These are phyloP conservation scores for Pseudopleuronectes americanus DNA, from an alignment of 2,797 vertebrate species.

Conservation along the genomic window DNA sequence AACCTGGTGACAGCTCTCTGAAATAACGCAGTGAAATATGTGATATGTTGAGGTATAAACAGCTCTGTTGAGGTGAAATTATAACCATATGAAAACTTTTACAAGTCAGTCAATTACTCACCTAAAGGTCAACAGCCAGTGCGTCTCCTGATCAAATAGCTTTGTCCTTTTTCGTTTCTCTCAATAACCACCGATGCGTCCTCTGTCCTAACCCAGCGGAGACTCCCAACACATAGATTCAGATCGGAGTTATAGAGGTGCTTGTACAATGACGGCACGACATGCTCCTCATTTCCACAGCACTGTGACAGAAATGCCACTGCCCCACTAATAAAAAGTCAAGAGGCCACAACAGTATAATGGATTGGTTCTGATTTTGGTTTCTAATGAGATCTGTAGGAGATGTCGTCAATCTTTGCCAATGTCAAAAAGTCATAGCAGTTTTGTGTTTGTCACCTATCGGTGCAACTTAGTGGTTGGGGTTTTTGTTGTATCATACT, in stretches of 20 bases:
- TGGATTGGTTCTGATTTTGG: constrained; percentile 31
- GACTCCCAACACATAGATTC: constrained; percentile 16
- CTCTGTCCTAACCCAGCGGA: background rate
- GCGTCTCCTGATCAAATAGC: background rate
- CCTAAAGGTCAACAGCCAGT: constrained; percentile 22
- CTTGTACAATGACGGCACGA: constrained; percentile 43
- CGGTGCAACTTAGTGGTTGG: too few species aligned
- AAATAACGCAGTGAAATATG: background rate
- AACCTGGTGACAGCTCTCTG: background rate
- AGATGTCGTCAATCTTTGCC: background rate
- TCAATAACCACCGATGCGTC: background rate
- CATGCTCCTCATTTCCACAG: constrained; percentile 75
- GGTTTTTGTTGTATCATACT: too few species aligned
- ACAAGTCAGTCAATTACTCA: constrained; percentile 39
- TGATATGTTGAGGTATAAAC: background rate
- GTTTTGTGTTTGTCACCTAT: background rate
- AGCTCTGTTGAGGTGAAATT: background rate
- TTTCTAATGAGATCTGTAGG: constrained; percentile 20
- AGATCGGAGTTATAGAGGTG: constrained; percentile 24
- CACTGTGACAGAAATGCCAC: constrained; percentile 76
- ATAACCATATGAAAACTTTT: background rate
- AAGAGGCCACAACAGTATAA: constrained; percentile 41
- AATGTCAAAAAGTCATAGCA: background rate
- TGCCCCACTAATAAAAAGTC: constrained; percentile 75
- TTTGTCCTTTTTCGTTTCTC: background rate